Base-by-base conservation (phyloP, 2,113 vertebrate genomes). In the Henicopernis longicauda region DNA sequence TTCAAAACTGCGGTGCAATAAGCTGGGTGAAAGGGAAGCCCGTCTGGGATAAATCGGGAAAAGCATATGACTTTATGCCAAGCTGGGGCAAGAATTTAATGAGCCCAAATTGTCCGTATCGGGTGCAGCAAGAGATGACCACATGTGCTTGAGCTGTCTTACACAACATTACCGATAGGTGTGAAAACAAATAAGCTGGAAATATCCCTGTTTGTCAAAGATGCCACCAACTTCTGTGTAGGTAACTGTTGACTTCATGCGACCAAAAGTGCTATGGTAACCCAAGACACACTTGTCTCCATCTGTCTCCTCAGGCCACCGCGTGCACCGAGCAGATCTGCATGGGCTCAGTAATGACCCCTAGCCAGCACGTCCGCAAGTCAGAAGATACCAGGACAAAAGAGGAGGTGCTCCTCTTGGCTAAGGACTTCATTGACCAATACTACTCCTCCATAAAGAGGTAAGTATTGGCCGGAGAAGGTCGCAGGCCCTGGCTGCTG, bases 401-500 rank as follows among this genome's bases (percentile, higher is more conserved):
- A 97, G 98, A 99, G 5, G 98, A 99, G 95, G 97, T 99, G 69
- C 98, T 99, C 40, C 97, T 98, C 3, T 97, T 99, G 72, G 99
- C 99, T 72, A 99, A 99, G 52, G 99, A 99, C 95, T 99, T 99
- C 94, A 99, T 99, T 36, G 98, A 99, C 92, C 99, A 99, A 96
- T 99, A 99, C 97, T 99, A 99, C 96, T 99, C 99, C 11, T 99
- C 99, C 65, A 99, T 99, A 86, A 99, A 99, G 98, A 99, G 99
- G 99, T 97, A 98, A 97, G 98, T 50, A 11, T 26, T 54, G 62
- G 3, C 45, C 3, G 13, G 25, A 21, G 80, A 38, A 65, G 18
- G 58, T 42, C 3, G 0, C 69, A 45, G 79, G 16, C 63, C 6
- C 1, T 20, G 61, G 61, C 61, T 79, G 52, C 23, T 89, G 50